Evolutionary conservation across 1,140 invertebrate species (phyloP), one percentile per base, ranked within the genome.

Genomic region (Lepidurus packardi): DNA sequence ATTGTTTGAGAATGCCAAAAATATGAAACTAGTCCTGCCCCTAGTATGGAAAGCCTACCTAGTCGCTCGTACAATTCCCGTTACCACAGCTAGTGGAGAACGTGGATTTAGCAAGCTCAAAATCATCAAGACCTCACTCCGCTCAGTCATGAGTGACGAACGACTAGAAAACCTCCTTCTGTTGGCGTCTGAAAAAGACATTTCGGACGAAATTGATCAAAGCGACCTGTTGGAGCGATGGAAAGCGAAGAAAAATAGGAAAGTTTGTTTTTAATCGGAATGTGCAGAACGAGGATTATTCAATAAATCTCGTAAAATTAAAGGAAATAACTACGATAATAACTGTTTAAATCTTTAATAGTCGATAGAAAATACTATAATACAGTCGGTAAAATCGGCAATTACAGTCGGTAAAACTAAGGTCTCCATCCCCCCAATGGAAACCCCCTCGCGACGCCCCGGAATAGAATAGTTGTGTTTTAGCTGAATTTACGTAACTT

Each of bases 111-210:
- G 34, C 34, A 34, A 34, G 2, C 34, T 34, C 7, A 73, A 73
- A 9, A 73, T 75, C 74, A 43, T 75, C 34, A 75, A 75, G 24
- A 75, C 34, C 74, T 41, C 34, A n/a, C 43, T 75, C 13, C 34
- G 74, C 34, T 75, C 74, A n/a, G 43, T 43, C 34, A 75, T 75
- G 74, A 43, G 74, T 41, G 74, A 75, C 74, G 74, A 24, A 75
- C 13, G 74, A 75, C 74, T 75, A n/a, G 74, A 75, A 34, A 16
- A n/a, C 6, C 24, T 24, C 24, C 34, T 75, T 34, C 5, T 75
- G 5, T 13, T 75, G 74, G 43, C 43, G 74, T 75, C 74, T 41
- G 74, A 75, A 24, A 75, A 75, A 75, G 74, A 75, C 24, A 75
- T 75, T 34, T 13, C 43, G 24, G 43, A 13, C 74, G 24, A 75